Conservation (phyloP, 2,113 vertebrate species). For the Chauna torquata region DNA sequence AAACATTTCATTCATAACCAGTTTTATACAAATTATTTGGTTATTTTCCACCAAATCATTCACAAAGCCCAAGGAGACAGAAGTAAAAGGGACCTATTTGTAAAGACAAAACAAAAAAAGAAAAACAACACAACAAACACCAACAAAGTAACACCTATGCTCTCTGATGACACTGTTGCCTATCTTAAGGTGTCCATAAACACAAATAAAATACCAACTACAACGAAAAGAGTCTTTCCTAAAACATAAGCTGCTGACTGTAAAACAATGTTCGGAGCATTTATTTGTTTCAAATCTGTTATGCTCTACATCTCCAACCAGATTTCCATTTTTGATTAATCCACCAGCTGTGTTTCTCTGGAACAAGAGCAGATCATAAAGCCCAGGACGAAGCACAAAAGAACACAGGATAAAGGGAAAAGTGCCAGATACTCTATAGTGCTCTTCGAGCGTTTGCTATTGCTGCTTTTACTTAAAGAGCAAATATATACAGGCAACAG, state of each 20-base stretch:
- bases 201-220: neutral
- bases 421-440: neutral
- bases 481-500: neutral
- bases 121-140: neutral
- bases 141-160: neutral
- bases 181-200: neutral
- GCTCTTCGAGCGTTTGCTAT: neutral
- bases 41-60: neutral
- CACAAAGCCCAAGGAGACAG: neutral
- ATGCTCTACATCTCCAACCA: neutral
- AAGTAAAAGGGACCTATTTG: neutral
- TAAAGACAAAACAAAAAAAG: neutral
- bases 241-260: neutral
- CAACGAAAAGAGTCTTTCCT: neutral
- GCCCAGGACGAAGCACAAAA: conserved; percentile 1
- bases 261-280: neutral
- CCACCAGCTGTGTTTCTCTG: conserved; percentile 55
- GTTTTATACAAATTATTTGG: neutral
- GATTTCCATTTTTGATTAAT: conserved; percentile 59
- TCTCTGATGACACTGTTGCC: neutral
- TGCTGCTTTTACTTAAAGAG: neutral
- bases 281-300: conserved; percentile 1
- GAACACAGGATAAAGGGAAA: conserved; percentile 21
- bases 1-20: neutral
- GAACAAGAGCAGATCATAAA: conserved; percentile 36